Conservation (phyloP, 2,113 vertebrate species). For the Elaphurus davidianus region DNA sequence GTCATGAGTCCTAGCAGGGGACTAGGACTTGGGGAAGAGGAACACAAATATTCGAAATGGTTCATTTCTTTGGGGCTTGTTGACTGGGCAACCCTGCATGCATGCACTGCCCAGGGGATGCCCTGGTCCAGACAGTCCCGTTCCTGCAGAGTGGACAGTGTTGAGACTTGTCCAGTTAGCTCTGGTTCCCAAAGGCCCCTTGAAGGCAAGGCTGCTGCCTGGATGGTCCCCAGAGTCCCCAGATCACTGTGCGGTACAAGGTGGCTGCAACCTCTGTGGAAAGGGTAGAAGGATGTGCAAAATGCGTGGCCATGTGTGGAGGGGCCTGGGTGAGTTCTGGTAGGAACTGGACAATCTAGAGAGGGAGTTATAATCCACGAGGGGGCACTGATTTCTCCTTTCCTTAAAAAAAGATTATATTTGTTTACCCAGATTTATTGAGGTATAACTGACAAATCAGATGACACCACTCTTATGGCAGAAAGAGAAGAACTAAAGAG, state of each 20-base stretch:
- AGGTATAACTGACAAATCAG: neutral
- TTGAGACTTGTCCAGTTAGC: neutral
- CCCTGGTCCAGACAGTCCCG: neutral
- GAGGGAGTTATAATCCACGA: fast-evolving
- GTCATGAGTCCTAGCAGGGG: neutral
- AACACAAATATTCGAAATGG: neutral
- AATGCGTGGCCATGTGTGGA: neutral
- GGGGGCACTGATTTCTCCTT: neutral
- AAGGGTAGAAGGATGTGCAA: neutral
- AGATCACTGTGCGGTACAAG: neutral
- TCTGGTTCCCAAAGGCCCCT: neutral
- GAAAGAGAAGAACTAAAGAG: neutral
- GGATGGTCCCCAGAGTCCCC: neutral
- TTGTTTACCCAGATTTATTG: neutral
- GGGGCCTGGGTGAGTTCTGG: neutral
- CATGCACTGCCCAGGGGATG: neutral
- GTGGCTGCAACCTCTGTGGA: too few relatives aligned
- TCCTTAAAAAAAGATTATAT: neutral
- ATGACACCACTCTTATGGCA: neutral
- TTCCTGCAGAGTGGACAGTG: neutral
- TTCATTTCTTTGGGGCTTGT: neutral
- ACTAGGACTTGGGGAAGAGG: neutral
- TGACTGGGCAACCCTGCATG: neutral
- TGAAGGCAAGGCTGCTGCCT: neutral
- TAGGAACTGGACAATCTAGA: neutral